These are phyloP conservation scores for Aplidium turbinatum DNA, from an alignment of 23 tunicate genomes.

Conservation along the genomic window DNA sequence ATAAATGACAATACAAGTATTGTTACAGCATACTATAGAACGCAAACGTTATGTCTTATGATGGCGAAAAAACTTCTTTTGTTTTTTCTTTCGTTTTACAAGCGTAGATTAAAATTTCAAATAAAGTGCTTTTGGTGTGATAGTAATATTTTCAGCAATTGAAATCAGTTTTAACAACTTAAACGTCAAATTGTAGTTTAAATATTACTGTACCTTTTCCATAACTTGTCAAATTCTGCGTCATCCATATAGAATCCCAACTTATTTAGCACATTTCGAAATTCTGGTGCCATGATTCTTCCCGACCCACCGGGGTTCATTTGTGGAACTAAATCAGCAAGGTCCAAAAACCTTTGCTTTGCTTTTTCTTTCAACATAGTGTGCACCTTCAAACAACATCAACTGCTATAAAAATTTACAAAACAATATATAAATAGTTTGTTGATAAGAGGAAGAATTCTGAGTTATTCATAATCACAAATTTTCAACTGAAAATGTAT, in stretches of 20 bases:
- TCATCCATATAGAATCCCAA: constrained; percentile 90
- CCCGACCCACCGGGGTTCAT: constrained; percentile 93
- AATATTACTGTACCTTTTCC: constrained; percentile 69
- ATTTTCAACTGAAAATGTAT: too few species aligned
- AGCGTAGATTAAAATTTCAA: too few species aligned
- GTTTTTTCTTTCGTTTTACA: too few species aligned
- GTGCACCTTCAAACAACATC: constrained; percentile 52
- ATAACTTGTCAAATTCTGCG: constrained; percentile 80
- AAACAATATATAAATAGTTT: too few species aligned
- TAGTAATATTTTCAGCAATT: too few species aligned
- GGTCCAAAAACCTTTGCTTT: constrained; percentile 81
- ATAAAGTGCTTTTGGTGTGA: too few species aligned
- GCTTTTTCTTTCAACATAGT: constrained; percentile 84
- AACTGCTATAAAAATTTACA: background rate
- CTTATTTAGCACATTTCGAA: constrained; percentile 74
- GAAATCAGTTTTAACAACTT: background rate
- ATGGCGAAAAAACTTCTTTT: too few species aligned
- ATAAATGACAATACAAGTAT: too few species aligned
- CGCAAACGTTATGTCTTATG: too few species aligned
- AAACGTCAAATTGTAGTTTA: background rate
- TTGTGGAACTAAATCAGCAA: constrained; percentile 91
- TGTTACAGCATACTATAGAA: too few species aligned
- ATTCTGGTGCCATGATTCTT: constrained; percentile 77
- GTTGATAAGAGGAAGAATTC: too few species aligned
- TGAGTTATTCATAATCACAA: too few species aligned